Conservation (phyloP, 2,888 invertebrate genomes). For the Mythimna lalbum region DNA sequence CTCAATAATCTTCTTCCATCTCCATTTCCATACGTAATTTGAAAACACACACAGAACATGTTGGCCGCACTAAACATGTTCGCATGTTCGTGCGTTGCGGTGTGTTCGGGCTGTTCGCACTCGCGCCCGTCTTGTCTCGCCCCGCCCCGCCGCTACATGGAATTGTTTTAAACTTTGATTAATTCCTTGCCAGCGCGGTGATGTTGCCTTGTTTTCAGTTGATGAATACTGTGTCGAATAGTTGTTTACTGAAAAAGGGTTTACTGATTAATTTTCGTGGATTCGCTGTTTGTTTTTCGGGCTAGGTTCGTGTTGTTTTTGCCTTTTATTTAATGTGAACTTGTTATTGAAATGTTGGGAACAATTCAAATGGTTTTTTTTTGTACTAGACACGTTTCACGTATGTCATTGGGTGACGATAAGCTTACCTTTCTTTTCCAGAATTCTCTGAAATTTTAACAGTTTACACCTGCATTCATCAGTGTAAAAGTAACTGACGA, state of each 20-base stretch:
- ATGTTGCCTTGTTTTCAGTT: conserved; percentile 82
- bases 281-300: conserved; percentile 34
- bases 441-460: conserved; percentile 19
- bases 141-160: conserved; percentile 80
- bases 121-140: conserved; percentile 65
- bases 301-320: conserved; percentile 8
- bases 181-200: conserved; percentile 83
- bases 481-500: conserved; percentile 38
- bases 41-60: conserved; percentile 38
- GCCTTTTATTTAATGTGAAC: not conserved
- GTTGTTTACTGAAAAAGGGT: conserved; percentile 72
- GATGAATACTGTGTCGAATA: conserved; percentile 77
- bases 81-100: conserved; percentile 61
- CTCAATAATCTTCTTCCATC: conserved; percentile 17
- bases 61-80: conserved; percentile 54
- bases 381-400: not conserved
- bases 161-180: conserved; percentile 90
- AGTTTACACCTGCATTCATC: conserved; percentile 44
- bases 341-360: not conserved
- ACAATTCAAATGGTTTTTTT: not conserved
- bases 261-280: conserved; percentile 54
- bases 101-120: conserved; percentile 63
- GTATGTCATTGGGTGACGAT: not conserved
- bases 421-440: not conserved
- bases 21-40: conserved; percentile 29